phyloP scores from a whole-genome alignment of 1,140 invertebrate genomes.

The Steinernema khuongi region DNA sequence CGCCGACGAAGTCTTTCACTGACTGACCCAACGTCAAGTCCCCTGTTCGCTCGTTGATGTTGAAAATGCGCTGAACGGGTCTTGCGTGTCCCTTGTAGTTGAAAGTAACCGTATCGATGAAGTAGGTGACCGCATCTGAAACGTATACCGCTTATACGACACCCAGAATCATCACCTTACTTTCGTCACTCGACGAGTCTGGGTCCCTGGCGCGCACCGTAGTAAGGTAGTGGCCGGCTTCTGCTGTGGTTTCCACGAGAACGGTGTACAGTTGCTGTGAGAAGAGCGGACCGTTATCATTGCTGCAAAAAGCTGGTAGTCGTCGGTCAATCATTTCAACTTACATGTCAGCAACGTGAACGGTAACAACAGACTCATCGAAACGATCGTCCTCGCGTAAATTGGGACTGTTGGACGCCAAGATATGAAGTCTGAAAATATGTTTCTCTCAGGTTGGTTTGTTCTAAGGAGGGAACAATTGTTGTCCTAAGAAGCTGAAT shows the following conservation, averaged over 20 bases:
- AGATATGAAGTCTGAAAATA: not conserved
- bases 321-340: not conserved
- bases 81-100: not conserved
- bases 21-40: constrained; percentile 4
- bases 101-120: not conserved
- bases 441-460: too few relatives aligned
- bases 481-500: not conserved
- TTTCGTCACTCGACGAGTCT: not conserved
- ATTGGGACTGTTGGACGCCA: not conserved
- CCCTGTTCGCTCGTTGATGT: not conserved
- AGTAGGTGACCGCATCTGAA: not conserved
- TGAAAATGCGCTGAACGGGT: not conserved
- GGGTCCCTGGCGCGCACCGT: not conserved
- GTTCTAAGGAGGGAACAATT: too few relatives aligned
- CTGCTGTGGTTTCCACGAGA: not conserved
- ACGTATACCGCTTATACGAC: too few relatives aligned
- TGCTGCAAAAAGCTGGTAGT: not conserved
- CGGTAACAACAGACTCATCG: not conserved
- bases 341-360: not conserved
- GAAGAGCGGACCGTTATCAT: not conserved
- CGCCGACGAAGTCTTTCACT: not conserved
- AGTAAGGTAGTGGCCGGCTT: not conserved
- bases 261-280: not conserved
- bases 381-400: not conserved
- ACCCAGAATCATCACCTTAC: too few relatives aligned